These are phyloP conservation scores for Macaca fascicularis DNA, from an alignment of 2,113 vertebrate genomes.

Conservation along the genomic window T2T-MFA8v1.1 NC_088379.1:23150501-23151000, in stretches of 20 bases:
- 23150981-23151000: conserved; percentile 57
- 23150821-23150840: conserved; percentile 39
- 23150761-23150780: conserved; percentile 70
- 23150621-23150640: conserved; percentile 75
- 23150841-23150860: background rate
- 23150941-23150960: conserved; percentile 72
- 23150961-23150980: conserved; percentile 75
- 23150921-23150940: conserved; percentile 77
- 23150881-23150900: conserved; percentile 80
- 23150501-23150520: background rate
- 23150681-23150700: conserved; percentile 73
- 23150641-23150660: conserved; percentile 78
- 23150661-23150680: conserved; percentile 71
- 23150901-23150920: conserved; percentile 78
- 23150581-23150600: background rate
- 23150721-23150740: conserved; percentile 65
- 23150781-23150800: conserved; percentile 34
- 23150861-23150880: conserved; percentile 62
- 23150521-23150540: background rate
- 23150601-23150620: background rate
- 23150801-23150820: conserved; percentile 12
- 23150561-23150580: conserved; percentile 50
- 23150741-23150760: conserved; percentile 74
- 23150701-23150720: conserved; percentile 63
- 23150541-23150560: conserved; percentile 37